phyloP scores from a whole-genome alignment of 2,113 vertebrate genomes.

The Tiliqua scincoides region DNA sequence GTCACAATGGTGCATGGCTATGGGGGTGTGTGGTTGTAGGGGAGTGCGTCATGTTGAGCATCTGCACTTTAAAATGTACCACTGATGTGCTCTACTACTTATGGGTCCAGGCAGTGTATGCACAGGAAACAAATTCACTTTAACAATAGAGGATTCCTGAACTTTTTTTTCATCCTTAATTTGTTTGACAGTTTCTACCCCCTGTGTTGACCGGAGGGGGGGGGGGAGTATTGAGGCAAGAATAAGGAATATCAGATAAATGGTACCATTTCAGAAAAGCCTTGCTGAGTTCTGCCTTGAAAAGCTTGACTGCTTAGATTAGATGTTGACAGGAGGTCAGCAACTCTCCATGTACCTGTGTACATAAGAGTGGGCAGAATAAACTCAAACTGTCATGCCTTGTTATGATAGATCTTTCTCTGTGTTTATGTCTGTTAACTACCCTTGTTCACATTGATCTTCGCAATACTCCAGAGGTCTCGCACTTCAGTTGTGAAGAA shows the following conservation, averaged over 20 bases:
- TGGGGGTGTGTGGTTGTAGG: too few species aligned
- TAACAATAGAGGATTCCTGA: not conserved
- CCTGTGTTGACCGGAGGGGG: not conserved
- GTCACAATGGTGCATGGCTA: too few species aligned
- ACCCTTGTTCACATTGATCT: constrained; percentile 31
- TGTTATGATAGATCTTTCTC: constrained; percentile 29
- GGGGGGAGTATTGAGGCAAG: not conserved
- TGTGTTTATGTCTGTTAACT: constrained; percentile 44
- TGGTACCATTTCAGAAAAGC: not conserved
- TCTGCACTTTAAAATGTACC: too few species aligned
- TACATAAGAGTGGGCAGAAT: constrained; percentile 22
- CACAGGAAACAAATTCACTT: not conserved
- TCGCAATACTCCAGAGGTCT: constrained; percentile 27
- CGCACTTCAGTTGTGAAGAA: constrained; percentile 31
- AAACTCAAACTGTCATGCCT: not conserved
- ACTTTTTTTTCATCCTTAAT: not conserved
- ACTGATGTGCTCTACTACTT: too few species aligned
- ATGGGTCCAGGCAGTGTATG: too few species aligned
- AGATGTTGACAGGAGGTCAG: constrained; percentile 53
- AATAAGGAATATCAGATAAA: constrained; percentile 11
- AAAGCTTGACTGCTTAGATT: constrained; percentile 45
- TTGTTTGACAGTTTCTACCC: constrained; percentile 5
- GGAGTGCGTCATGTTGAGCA: too few species aligned
- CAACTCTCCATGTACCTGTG: not conserved
- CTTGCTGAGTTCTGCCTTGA: constrained; percentile 4